phyloP scores from a whole-genome alignment of 1,140 invertebrate genomes.

The Trachymyrmex cornetzi region DNA sequence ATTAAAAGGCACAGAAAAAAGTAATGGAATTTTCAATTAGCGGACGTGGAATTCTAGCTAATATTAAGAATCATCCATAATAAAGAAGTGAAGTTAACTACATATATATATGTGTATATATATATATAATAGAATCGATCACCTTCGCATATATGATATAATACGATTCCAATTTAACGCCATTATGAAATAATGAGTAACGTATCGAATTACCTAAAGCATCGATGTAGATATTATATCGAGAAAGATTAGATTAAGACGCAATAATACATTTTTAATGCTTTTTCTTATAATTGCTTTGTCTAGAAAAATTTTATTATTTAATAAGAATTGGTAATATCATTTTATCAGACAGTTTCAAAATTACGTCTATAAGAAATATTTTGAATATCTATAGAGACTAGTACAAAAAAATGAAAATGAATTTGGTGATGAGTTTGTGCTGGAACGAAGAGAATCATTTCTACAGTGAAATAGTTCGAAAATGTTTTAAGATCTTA shows the following conservation, averaged over 20 bases:
- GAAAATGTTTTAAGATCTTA: neutral
- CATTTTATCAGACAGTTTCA: no score
- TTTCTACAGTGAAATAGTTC: neutral
- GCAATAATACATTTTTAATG: constrained; percentile 5
- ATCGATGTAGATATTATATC: neutral
- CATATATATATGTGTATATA: neutral
- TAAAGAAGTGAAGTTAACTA: neutral
- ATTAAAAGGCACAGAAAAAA: neutral
- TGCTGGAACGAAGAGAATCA: neutral
- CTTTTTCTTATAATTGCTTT: neutral
- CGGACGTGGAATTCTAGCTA: constrained; percentile 2
- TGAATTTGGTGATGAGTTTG: neutral
- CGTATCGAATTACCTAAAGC: constrained; percentile 28
- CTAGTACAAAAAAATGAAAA: neutral
- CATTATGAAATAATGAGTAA: constrained; percentile 51
- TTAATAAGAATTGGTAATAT: neutral
- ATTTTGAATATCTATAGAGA: neutral
- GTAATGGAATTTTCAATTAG: constrained; percentile 11
- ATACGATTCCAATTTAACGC: constrained; percentile 8
- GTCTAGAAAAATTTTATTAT: neutral
- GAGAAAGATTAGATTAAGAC: constrained; percentile 15
- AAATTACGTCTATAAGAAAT: neutral
- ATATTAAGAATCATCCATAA: constrained; percentile 33
- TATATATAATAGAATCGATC: constrained; percentile 40
- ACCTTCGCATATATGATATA: constrained; percentile 17